Evolutionary conservation across 1,140 invertebrate species (phyloP).

Genomic region (Dendroctonus ponderosae): DNA sequence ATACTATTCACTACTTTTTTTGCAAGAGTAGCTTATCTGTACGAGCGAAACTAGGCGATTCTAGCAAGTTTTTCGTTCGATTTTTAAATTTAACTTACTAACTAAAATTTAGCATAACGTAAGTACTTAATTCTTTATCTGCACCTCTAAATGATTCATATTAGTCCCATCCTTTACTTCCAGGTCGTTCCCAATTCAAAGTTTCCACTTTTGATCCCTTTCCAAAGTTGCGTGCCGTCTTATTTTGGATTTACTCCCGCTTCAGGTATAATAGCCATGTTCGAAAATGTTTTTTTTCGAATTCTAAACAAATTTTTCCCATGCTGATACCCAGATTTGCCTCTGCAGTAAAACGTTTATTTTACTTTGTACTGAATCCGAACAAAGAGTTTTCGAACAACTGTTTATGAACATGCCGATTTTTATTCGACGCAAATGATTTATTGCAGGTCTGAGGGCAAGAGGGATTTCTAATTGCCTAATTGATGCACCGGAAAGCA

Average conservation of each 20-base stretch:
- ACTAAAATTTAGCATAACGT: too few relatives aligned
- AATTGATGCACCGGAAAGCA: slow-evolving; percentile 48
- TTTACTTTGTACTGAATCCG: background rate
- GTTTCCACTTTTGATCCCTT: slow-evolving; percentile 12
- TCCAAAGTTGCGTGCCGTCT: slow-evolving; percentile 5
- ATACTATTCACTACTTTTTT: too few relatives aligned
- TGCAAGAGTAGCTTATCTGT: too few relatives aligned
- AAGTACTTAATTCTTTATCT: too few relatives aligned
- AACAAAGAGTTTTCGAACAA: slow-evolving; percentile 13
- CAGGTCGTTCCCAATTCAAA: slow-evolving; percentile 10
- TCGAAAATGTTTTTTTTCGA: slow-evolving; percentile 11
- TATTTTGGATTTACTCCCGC: slow-evolving; percentile 22
- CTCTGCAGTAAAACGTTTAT: too few relatives aligned
- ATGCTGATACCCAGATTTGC: too few relatives aligned
- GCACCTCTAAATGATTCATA: background rate
- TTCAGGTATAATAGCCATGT: slow-evolving; percentile 37
- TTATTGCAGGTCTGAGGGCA: slow-evolving; percentile 38
- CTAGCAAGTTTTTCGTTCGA: too few relatives aligned
- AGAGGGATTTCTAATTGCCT: slow-evolving; percentile 49
- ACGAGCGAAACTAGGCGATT: too few relatives aligned
- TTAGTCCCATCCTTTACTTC: slow-evolving; percentile 6
- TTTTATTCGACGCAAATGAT: background rate
- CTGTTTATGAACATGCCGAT: background rate
- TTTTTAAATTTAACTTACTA: too few relatives aligned
- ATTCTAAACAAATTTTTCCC: too few relatives aligned